Evolutionary conservation across 2,113 vertebrate genomes (phyloP).

Genomic region (Megaleporinus macrocephalus): DNA sequence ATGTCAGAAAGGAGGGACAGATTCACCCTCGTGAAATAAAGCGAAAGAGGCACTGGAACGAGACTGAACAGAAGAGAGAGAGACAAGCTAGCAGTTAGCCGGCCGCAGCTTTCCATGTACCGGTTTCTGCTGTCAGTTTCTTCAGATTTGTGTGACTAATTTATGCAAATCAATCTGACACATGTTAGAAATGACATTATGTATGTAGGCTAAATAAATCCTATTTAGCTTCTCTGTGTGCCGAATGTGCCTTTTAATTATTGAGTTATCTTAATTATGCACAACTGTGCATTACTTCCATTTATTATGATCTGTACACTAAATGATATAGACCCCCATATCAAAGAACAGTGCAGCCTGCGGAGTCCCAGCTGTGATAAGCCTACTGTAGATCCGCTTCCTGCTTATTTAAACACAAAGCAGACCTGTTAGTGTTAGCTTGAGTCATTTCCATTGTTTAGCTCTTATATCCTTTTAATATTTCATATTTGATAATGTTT

Average conservation of each 20-base stretch:
- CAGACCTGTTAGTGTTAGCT: no score
- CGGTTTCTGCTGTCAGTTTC: not conserved
- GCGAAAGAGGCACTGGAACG: not conserved
- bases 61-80: not conserved
- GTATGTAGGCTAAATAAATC: not conserved
- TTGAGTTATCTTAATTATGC: constrained; percentile 3
- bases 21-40: not conserved
- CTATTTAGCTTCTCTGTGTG: not conserved
- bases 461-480: no score
- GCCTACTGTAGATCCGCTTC: not conserved
- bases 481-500: no score
- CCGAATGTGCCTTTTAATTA: not conserved
- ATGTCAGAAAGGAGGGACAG: not conserved
- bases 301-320: not conserved
- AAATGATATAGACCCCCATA: not conserved
- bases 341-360: not conserved
- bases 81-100: not conserved
- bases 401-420: not conserved
- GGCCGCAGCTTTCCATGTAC: not conserved
- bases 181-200: not conserved
- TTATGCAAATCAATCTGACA: not conserved
- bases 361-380: not conserved
- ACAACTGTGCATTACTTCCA: not conserved
- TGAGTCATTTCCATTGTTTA: no score
- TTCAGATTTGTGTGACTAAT: not conserved